phyloP scores from a whole-genome alignment of 2,888 invertebrate species.

The Lithophane leautieri region DNA sequence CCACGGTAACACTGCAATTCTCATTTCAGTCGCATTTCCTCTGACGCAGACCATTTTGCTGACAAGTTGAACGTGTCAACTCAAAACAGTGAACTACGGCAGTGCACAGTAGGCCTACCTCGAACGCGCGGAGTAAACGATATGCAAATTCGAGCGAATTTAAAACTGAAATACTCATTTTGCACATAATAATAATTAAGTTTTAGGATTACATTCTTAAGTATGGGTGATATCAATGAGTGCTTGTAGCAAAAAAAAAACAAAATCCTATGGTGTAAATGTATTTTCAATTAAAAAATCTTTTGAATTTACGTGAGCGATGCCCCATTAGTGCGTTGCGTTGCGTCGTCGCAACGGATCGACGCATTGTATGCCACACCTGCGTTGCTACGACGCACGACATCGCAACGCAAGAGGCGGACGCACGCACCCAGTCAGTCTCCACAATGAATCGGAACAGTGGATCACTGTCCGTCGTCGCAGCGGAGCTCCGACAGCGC shows the following conservation, averaged over 20 bases:
- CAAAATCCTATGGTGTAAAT: neutral
- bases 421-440: no score
- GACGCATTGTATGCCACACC: no score
- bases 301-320: neutral
- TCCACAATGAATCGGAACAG: no score
- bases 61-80: slow-evolving; percentile 19
- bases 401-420: no score
- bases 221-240: neutral
- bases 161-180: neutral
- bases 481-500: no score
- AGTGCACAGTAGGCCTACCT: neutral
- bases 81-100: neutral
- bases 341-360: no score
- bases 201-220: neutral
- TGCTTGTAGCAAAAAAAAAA: neutral
- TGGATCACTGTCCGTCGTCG: no score
- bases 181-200: no score
- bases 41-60: neutral
- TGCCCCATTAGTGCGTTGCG: no score
- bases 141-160: neutral
- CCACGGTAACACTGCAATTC: no score
- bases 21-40: neutral
- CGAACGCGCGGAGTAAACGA: neutral
- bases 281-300: neutral
- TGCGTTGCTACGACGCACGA: no score